These are phyloP conservation scores for Dyspetes luteomarginatus DNA, from an alignment of 2,888 invertebrate genomes.

Conservation along the genomic window DNA sequence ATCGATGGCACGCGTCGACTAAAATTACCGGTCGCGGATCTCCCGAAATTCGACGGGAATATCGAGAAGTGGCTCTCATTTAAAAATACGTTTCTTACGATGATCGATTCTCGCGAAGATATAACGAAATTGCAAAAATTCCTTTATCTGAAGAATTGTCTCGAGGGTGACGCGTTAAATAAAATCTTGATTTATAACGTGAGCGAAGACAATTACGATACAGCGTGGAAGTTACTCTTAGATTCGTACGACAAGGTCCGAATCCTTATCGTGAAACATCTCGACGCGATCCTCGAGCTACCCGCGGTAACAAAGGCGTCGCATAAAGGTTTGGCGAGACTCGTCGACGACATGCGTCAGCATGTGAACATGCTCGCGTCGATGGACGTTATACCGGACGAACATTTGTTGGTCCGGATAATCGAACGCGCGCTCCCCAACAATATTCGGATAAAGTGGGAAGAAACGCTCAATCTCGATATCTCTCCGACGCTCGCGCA, in stretches of 20 bases:
- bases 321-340: constrained; percentile 37
- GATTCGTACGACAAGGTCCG: constrained; percentile 57
- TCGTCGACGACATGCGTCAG: constrained; percentile 59
- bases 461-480: constrained; percentile 57
- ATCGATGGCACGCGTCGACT: constrained; percentile 39
- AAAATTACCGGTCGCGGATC: constrained; percentile 39
- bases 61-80: constrained; percentile 60
- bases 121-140: constrained; percentile 56
- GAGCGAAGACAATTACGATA: constrained; percentile 54
- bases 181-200: constrained; percentile 49
- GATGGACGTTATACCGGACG: constrained; percentile 47
- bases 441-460: constrained; percentile 43
- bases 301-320: constrained; percentile 41
- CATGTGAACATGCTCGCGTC: constrained; percentile 56
- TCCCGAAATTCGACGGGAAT: constrained; percentile 44
- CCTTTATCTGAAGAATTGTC: constrained; percentile 26
- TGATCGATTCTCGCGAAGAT: constrained; percentile 53
- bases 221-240: constrained; percentile 47
- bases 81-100: constrained; percentile 57
- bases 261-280: constrained; percentile 52
- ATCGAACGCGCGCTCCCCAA: constrained; percentile 58
- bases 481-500: constrained; percentile 36
- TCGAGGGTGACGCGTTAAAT: constrained; percentile 47
- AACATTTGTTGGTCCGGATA: constrained; percentile 52
- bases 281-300: constrained; percentile 56